These are phyloP conservation scores for Drosophila kanekoi DNA, from an alignment of 2,888 invertebrate genomes.

Conservation along the genomic window DNA sequence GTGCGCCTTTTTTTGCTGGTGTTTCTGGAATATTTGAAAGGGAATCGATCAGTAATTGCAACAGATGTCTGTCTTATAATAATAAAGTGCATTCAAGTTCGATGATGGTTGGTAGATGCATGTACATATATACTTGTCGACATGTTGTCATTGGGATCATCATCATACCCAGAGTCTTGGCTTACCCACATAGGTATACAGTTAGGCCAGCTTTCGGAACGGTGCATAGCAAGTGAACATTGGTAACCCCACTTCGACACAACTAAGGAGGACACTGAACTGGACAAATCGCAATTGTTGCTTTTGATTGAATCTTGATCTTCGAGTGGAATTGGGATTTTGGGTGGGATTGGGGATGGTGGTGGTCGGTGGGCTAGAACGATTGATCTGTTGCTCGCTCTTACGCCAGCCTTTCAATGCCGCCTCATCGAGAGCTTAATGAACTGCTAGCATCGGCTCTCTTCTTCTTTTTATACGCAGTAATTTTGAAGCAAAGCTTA, in stretches of 20 bases:
- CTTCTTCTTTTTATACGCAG: slow-evolving; percentile 53
- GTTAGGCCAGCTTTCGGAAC: slow-evolving; percentile 25
- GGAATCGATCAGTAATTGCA: background rate
- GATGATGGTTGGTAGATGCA: background rate
- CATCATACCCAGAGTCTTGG: background rate
- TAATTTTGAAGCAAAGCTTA: slow-evolving; percentile 50
- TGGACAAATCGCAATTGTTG: slow-evolving; percentile 1
- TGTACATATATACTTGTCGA: background rate
- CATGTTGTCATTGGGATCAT: no score
- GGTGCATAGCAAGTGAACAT: slow-evolving; percentile 51
- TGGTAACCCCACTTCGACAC: slow-evolving; percentile 27
- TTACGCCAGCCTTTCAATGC: slow-evolving; percentile 29
- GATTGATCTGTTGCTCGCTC: slow-evolving; percentile 46
- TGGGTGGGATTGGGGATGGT: background rate
- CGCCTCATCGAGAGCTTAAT: slow-evolving; percentile 35
- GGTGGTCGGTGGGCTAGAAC: slow-evolving; percentile 20
- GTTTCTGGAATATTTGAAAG: slow-evolving; percentile 89
- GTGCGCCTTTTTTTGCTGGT: slow-evolving; percentile 97
- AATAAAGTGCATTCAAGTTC: no score
- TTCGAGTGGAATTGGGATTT: background rate
- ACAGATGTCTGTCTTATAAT: no score
- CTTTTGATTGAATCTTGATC: background rate
- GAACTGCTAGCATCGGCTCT: slow-evolving; percentile 39
- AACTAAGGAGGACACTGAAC: slow-evolving; percentile 14
- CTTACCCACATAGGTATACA: slow-evolving; percentile 53